Evolutionary conservation across 35 echinoderm and acorn worm genomes (phyloP), one percentile per base, ranked within the genome.

Genomic region (Ophioderma brevispina): DNA sequence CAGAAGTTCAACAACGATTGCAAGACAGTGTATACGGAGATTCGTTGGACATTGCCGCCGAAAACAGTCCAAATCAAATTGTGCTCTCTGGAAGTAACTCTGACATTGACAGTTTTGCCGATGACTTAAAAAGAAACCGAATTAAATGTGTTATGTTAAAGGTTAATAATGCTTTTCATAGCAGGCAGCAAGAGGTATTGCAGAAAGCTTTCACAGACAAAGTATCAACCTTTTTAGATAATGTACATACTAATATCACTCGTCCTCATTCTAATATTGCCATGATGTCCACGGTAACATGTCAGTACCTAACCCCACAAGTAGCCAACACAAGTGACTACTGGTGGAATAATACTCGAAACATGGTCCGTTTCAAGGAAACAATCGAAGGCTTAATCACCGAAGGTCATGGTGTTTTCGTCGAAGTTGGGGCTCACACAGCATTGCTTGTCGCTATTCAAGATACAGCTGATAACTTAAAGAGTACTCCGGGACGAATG

Each of bases 81-180:
- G 94, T 96, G 23, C 43, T 96, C 64, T 96, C 94, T 49, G 94
- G 94, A 25, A 55, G 79, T 2, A 78, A 32, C 36, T 39, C 32
- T 33, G 38, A 40, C 32, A 75, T 96, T 30, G 76, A 89, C 13
- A 21, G 35, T 37, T 39, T 96, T 43, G 43, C 79, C 28, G 35
- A 87, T 15, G n/a, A 75, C 3, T 37, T 92, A 0, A 85, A 89
- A 37, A 14, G 55, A 39, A 85, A 92, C 38, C 42, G 86, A n/a
- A 80, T 89, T 32, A 63, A 77, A 38, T 88, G 85, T 39, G 78
- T 84, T 18, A n/a, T 36, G 8, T 64, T 96, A 49, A 96, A 96
- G 46, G 89, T 96, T 18, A 75, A 92, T 37, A 96, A 96, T 81
- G 94, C 94, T 33, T 96, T 96, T 39, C 94, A 96, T 75, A 96